Conservation (phyloP, 2,888 invertebrate species). For the Polyommatus iphigenia region DNA sequence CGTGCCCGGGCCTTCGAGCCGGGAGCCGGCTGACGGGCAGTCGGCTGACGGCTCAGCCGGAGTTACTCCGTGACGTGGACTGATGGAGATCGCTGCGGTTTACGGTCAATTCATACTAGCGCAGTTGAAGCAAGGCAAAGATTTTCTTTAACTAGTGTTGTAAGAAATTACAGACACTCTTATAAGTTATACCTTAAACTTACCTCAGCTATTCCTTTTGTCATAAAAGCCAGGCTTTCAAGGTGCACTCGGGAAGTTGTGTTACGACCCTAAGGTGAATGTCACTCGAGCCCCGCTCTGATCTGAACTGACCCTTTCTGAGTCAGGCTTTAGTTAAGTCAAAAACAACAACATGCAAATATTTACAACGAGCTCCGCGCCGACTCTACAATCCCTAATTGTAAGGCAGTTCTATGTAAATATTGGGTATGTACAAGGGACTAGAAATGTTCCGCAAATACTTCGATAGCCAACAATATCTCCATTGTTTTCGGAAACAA, state of each 20-base stretch:
- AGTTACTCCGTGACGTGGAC: not conserved
- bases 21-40: not conserved
- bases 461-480: conserved; percentile 7
- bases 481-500: not conserved
- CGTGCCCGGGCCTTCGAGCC: not conserved
- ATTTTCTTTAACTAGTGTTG: too few relatives aligned
- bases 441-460: not conserved
- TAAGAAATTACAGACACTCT: too few relatives aligned
- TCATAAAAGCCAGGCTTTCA: too few relatives aligned
- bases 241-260: too few relatives aligned
- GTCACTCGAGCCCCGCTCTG: not conserved
- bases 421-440: not conserved
- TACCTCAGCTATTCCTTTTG: too few relatives aligned
- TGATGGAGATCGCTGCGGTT: not conserved
- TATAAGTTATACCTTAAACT: too few relatives aligned
- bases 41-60: not conserved
- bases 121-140: not conserved
- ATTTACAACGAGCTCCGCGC: not conserved
- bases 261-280: not conserved
- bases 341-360: not conserved
- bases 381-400: not conserved
- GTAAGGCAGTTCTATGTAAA: not conserved
- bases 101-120: not conserved
- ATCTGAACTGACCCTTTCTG: not conserved
- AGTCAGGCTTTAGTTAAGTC: not conserved